Evolutionary conservation across 2,113 vertebrate species (phyloP).

Genomic region (Halichoerus grypus): DNA sequence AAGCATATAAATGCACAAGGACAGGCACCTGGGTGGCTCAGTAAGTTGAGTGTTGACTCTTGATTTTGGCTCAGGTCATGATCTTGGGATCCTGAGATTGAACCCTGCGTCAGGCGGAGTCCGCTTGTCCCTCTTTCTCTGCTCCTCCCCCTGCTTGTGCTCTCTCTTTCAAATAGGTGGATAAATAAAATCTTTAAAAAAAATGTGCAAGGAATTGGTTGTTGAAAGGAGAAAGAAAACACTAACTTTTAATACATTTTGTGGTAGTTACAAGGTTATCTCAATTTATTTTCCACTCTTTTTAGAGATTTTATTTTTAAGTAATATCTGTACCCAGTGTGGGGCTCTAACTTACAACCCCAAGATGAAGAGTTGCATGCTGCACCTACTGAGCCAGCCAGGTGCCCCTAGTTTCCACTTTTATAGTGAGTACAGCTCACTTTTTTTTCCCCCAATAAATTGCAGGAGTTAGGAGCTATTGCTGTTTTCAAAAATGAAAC

Average conservation of each 20-base stretch:
- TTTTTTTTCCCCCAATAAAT: neutral
- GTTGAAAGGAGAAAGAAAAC: slow-evolving; percentile 44
- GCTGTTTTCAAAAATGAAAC: slow-evolving; percentile 43
- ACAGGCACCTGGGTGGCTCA: neutral
- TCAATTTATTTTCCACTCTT: slow-evolving; percentile 35
- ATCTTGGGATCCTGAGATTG: neutral
- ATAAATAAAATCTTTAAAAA: neutral
- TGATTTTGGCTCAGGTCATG: neutral
- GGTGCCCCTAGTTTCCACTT: neutral
- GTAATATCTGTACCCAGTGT: neutral
- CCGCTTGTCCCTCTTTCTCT: neutral
- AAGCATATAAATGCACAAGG: slow-evolving; percentile 35
- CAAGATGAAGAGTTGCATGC: neutral
- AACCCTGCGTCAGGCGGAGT: neutral
- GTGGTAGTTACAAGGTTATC: neutral
- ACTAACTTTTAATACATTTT: slow-evolving; percentile 30
- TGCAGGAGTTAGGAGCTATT: neutral
- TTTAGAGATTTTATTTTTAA: neutral
- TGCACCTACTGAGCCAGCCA: neutral
- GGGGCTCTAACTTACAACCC: neutral
- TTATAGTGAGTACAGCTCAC: slow-evolving; percentile 21
- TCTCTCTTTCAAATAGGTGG: neutral
- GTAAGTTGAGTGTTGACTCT: neutral
- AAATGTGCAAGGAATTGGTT: neutral
- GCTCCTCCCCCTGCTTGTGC: neutral